These are phyloP conservation scores for Plutella xylostella DNA, from an alignment of 2,888 invertebrate genomes.

Conservation along the genomic window DNA sequence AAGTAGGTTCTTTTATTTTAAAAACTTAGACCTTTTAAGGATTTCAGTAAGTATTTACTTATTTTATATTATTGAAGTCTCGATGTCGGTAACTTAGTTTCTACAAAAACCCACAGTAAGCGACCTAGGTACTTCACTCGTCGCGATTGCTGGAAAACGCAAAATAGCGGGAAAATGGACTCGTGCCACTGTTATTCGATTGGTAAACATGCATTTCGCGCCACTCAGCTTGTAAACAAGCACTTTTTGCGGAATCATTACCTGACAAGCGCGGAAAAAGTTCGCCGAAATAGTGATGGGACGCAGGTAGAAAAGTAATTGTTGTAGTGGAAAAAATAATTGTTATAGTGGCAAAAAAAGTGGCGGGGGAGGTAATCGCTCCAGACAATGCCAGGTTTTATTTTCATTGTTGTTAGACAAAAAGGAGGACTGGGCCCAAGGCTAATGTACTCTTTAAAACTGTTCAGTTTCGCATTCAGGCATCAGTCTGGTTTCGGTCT, in stretches of 20 bases:
- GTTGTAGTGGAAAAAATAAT: slow-evolving; percentile 21
- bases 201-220: slow-evolving; percentile 61
- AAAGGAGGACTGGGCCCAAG: slow-evolving; percentile 51
- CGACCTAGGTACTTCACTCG: not conserved
- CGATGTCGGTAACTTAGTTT: no score
- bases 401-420: slow-evolving; percentile 37
- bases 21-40: no score
- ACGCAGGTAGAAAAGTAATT: slow-evolving; percentile 29
- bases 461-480: slow-evolving; percentile 50
- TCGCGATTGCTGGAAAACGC: slow-evolving; percentile 11
- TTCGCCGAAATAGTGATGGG: slow-evolving; percentile 27
- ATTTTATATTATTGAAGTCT: no score
- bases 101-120: no score
- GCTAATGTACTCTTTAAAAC: slow-evolving; percentile 59
- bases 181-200: slow-evolving; percentile 35
- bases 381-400: slow-evolving; percentile 24
- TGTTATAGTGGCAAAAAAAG: no score
- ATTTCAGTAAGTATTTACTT: no score
- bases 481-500: slow-evolving; percentile 59
- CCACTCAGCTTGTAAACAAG: slow-evolving; percentile 57
- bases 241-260: slow-evolving; percentile 40
- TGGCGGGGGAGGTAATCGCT: slow-evolving; percentile 21
- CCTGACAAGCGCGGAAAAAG: slow-evolving; percentile 32
- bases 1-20: no score
- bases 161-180: slow-evolving; percentile 40